A percentile compares a stretch with the other conserved stretches of the same genome.
phyloP scores from a whole-genome alignment of 1,140 invertebrate genomes.

The Scaptodrosophila lebanonensis region DNA sequence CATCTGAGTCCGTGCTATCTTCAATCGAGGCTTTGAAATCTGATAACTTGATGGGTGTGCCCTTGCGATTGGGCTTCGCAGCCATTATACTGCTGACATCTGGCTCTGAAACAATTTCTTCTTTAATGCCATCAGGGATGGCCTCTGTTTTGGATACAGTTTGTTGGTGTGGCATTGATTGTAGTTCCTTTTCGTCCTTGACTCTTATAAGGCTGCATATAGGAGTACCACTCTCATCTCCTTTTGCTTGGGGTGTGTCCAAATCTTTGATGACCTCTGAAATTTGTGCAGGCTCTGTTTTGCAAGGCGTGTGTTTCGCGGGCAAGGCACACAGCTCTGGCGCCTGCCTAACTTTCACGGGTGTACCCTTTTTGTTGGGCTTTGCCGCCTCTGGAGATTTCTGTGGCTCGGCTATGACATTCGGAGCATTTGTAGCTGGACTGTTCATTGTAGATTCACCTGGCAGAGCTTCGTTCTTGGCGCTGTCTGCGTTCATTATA shows the following conservation, averaged over 20 bases:
- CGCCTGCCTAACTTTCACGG: not conserved
- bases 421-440: not conserved
- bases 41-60: conserved; percentile 25
- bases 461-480: not conserved
- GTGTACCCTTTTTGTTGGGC: not conserved
- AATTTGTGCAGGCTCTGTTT: no score
- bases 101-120: conserved; percentile 21
- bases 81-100: not conserved
- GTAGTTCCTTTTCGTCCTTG: no score
- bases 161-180: no score
- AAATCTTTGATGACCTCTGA: no score
- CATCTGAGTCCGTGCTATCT: no score
- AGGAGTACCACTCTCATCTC: no score
- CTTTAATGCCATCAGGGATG: no score
- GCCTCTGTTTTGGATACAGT: no score
- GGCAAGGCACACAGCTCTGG: no score
- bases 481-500: conserved; percentile 31
- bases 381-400: not conserved
- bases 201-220: no score
- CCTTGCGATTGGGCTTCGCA: conserved; percentile 25
- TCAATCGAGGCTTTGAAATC: conserved; percentile 1
- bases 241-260: no score
- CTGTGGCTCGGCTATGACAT: not conserved
- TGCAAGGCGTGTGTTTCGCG: not conserved
- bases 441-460: not conserved